A percentile compares a stretch with the other conserved stretches of the same genome.
Conservation (phyloP, 2,797 vertebrate genomes). For the Schizopygopsis malacanthus region DNA sequence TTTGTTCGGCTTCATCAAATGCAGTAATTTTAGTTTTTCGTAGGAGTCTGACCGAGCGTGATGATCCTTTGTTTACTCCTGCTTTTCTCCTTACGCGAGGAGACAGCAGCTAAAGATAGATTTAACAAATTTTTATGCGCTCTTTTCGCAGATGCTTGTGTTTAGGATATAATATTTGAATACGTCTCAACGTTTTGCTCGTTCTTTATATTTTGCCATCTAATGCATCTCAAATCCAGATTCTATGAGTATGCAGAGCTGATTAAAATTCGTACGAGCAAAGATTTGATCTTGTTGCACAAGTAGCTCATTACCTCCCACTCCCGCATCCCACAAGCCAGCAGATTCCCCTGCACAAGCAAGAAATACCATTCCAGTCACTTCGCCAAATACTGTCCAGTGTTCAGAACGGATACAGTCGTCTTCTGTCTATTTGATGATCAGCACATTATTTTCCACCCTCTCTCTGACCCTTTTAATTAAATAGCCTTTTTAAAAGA, state of each 20-base stretch:
- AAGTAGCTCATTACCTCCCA: constrained; percentile 47
- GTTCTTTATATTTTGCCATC: not conserved
- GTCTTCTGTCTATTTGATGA: constrained; percentile 13
- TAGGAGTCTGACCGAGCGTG: constrained; percentile 21
- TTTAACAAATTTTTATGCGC: not conserved
- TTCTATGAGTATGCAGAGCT: constrained; percentile 5
- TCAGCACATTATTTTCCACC: not conserved
- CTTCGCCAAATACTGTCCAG: constrained; percentile 23
- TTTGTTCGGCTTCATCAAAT: constrained; percentile 31
- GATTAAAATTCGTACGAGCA: constrained; percentile 37
- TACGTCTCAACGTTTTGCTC: not conserved
- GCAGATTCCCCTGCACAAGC: constrained; percentile 33
- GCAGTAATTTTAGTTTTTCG: constrained; percentile 32
- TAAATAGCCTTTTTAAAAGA: not conserved
- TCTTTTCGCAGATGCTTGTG: not conserved
- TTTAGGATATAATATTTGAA: not conserved
- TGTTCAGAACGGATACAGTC: constrained; percentile 2
- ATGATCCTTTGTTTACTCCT: constrained; percentile 23
- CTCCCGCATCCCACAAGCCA: constrained; percentile 44
- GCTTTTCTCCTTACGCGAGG: constrained; percentile 12
- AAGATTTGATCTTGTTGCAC: constrained; percentile 35
- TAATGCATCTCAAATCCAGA: constrained; percentile 11
- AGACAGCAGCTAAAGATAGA: constrained; percentile 29
- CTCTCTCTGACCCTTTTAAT: not conserved
- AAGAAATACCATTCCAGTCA: constrained; percentile 38